Evolutionary conservation across 2,113 vertebrate species (phyloP).

Genomic region (Salvelinus sp.): DNA sequence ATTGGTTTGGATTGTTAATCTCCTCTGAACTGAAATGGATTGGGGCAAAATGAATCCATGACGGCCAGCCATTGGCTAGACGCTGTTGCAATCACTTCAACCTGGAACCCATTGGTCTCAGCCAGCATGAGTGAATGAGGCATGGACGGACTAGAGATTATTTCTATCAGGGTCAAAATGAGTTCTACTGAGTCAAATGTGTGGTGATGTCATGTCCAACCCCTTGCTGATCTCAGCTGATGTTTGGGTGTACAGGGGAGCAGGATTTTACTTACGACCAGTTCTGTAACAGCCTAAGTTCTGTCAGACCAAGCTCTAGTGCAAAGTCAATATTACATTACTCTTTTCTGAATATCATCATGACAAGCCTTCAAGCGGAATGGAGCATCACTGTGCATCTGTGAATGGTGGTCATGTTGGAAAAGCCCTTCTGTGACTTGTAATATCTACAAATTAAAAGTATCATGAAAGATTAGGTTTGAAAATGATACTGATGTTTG

Average conservation of each 20-base stretch:
- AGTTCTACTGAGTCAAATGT: not conserved
- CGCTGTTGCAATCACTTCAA: constrained; percentile 14
- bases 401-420: too few species aligned
- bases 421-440: too few species aligned
- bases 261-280: too few species aligned
- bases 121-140: constrained; percentile 6
- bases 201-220: not conserved
- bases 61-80: not conserved
- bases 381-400: too few species aligned
- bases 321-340: too few species aligned
- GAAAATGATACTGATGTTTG: too few species aligned
- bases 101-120: constrained; percentile 8
- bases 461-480: too few species aligned
- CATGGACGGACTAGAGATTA: constrained; percentile 23
- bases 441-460: too few species aligned
- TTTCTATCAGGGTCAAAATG: not conserved
- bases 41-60: constrained; percentile 21
- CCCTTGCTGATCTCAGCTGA: not conserved
- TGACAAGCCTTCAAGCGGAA: too few species aligned
- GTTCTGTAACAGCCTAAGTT: too few species aligned
- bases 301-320: too few species aligned
- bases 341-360: too few species aligned
- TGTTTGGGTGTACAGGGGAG: not conserved
- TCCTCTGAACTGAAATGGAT: constrained; percentile 22
- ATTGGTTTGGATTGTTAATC: constrained; percentile 27